Evolutionary conservation across 1,140 invertebrate species (phyloP), one percentile per base, ranked within the genome.

Genomic region (Phthorimaea operculella): DNA sequence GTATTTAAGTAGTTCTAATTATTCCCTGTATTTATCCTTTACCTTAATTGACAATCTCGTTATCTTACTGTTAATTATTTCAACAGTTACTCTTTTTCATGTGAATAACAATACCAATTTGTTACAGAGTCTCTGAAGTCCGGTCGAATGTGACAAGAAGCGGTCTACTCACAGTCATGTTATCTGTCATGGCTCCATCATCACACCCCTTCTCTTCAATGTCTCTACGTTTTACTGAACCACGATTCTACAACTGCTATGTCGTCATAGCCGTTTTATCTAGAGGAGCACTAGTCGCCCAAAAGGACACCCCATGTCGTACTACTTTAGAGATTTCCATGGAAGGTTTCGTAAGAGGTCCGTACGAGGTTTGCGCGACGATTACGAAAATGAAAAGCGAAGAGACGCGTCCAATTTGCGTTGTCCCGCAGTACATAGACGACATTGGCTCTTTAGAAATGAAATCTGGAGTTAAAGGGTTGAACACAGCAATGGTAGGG

Each of bases 401-500:
- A 51, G 81, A 79, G 55, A 71, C 71, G 10, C 80, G 75, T 57
- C 79, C 85, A 7, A 85, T 86, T 48, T 89, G 88, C 65, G 76
- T 89, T 3, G 83, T 86, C 0, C 87, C 88, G 9, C 87, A 87
- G 55, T 70, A 85, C 45, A 64, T 85, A 14, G 85, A 85, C 55
- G 61, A 69, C 12, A 54, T 70, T 6, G 73, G 70, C 3, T 70
- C 76, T 16, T 64, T 77, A 34, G 79, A 84, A 63, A 79, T 82
- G 62, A 78, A 81, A 60, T 76, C 82, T 6, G 75, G 83, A 7
- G 75, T 88, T 42, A 86, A 82, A 54, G 73, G 73, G 14, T 61
- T 89, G 33, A 88, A 89, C 66, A 74, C 87, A 7, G 86, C 85
- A 7, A 70, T 89, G 54, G 76, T 88, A 6, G 84, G 87, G 0